Evolutionary conservation across 1,140 invertebrate genomes (phyloP).

Genomic region (Drosophila parabipectinata): DNA sequence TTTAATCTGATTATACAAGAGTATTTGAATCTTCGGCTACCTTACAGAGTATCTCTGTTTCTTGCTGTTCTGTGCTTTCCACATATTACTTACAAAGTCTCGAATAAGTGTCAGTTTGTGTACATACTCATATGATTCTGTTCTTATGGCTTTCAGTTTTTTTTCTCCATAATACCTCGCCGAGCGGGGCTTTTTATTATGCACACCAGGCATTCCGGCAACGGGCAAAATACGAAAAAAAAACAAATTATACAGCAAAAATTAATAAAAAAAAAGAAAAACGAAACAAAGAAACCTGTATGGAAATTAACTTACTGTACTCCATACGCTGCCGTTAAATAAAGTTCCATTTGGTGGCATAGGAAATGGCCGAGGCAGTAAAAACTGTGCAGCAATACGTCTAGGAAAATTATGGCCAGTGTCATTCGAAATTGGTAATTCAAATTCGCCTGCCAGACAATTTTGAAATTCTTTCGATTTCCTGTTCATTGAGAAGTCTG

Average conservation of each 20-base stretch:
- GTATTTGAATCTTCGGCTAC: slow-evolving; percentile 1
- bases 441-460: slow-evolving; percentile 24
- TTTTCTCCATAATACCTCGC: slow-evolving; percentile 61
- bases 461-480: slow-evolving; percentile 62
- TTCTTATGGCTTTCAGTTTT: slow-evolving; percentile 59
- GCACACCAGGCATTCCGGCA: slow-evolving; percentile 50
- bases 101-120: slow-evolving; percentile 19
- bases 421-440: slow-evolving; percentile 6
- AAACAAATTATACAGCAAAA: slow-evolving; percentile 51
- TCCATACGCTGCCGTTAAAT: slow-evolving; percentile 58
- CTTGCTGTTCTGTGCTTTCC: slow-evolving; percentile 54
- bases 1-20: background rate
- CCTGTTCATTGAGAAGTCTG: slow-evolving; percentile 28
- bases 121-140: slow-evolving; percentile 31
- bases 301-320: slow-evolving; percentile 68
- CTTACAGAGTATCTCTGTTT: background rate
- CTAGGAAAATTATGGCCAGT: slow-evolving; percentile 36
- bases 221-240: slow-evolving; percentile 50
- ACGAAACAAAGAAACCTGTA: slow-evolving; percentile 52
- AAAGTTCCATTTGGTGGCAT: slow-evolving; percentile 19
- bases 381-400: slow-evolving; percentile 54
- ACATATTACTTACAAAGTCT: slow-evolving; percentile 77
- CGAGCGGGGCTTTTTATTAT: slow-evolving; percentile 68
- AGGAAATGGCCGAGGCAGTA: slow-evolving; percentile 61
- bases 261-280: background rate